Base-by-base conservation (phyloP, 2,113 vertebrate species). In the Ibidorhyncha struthersii region DNA sequence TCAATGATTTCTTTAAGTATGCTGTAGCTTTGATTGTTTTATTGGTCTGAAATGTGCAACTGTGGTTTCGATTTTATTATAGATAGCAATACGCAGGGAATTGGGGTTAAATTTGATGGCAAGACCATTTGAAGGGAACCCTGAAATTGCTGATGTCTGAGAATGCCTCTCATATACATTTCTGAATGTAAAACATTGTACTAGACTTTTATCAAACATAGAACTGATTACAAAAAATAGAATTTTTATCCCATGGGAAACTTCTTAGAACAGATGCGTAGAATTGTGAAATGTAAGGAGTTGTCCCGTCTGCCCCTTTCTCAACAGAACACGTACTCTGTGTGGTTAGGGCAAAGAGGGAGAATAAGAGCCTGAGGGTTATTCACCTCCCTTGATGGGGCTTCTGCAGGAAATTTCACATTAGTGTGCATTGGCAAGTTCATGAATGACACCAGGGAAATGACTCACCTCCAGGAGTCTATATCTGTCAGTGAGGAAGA, bases 241-340 rank as follows among this genome's bases (percentile, higher is more conserved):
- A 34, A 34, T 26, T 78, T 27, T 80, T 59, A 63, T 90, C 25
- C n/a, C 8, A 1, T 4, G 12, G 11, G 32, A 74, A 71, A 10
- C 8, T 22, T 70, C 9, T 63, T 56, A 41, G 34, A 77, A 40
- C 2, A n/a, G 38, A 5, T 13, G 10, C 1, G 12, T 1, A 22
- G 59, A 62, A 50, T 30, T 70, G 25, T 55, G 38, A 29, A 66
- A 71, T 12, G 8, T 49, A 29, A 45, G 8, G 19, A 7, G 62
- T 61, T 77, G 6, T 36, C 34, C 66, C 1, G 0, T 16, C 23
- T 71, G 8, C 10, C n/a, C 22, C 11, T 49, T 91, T 9, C 34
- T 69, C 9, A 6, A 14, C 16, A 69, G 26, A 36, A 8, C 23
- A 4, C 4, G 56, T 63, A 14, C 8, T 19, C 6, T 0, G 0